Percentiles rank a stretch among this genome's conserved stretches.
Conservation (phyloP, 2,888 invertebrate species). For the Xanthia togata region DNA sequence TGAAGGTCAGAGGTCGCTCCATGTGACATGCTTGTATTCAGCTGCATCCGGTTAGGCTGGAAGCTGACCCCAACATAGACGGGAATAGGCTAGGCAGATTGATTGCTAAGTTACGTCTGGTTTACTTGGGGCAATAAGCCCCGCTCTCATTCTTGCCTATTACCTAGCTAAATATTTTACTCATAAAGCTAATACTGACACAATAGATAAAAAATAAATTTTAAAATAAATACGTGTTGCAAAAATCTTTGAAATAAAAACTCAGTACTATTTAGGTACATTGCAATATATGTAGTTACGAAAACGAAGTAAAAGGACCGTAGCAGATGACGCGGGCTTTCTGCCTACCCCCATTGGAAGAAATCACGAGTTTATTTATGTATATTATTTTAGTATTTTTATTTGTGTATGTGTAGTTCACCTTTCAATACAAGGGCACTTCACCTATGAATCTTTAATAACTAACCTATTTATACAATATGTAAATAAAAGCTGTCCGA, state of each 20-base stretch:
- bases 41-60: too few species aligned
- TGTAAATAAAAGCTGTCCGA: too few species aligned
- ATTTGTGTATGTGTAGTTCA: not conserved
- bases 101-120: not conserved
- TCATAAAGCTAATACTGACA: not conserved
- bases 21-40: too few species aligned
- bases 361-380: too few species aligned
- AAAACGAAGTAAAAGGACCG: too few species aligned
- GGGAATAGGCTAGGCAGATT: too few species aligned
- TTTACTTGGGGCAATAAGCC: not conserved
- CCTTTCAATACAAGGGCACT: constrained; percentile 1
- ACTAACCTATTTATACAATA: not conserved
- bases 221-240: not conserved
- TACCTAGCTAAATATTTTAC: not conserved
- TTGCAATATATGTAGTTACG: not conserved
- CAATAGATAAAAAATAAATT: not conserved
- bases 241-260: not conserved
- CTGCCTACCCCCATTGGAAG: too few species aligned
- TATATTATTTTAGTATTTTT: too few species aligned
- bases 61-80: too few species aligned
- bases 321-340: too few species aligned
- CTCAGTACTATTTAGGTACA: not conserved
- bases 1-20: too few species aligned
- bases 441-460: constrained; percentile 14
- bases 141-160: not conserved